These are phyloP conservation scores for Tachystola acroxantha DNA, from an alignment of 2,888 invertebrate genomes.

Conservation along the genomic window DNA sequence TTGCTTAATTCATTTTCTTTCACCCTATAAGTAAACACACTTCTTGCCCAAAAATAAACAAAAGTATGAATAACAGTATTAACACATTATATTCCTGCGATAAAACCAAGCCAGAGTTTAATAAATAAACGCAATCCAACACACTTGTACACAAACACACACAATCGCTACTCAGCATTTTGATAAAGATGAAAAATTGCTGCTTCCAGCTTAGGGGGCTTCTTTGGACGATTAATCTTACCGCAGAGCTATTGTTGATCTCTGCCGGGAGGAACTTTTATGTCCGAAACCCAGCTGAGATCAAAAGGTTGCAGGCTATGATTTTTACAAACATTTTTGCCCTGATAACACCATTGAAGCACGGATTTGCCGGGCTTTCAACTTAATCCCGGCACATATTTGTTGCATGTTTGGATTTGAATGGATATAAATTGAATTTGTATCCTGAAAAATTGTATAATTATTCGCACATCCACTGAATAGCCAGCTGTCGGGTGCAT, in stretches of 20 bases:
- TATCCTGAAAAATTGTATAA: not conserved
- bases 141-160: not conserved
- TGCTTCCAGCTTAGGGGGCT: slow-evolving; percentile 57
- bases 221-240: slow-evolving; percentile 73
- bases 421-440: not conserved
- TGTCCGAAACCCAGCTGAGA: slow-evolving; percentile 55
- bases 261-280: slow-evolving; percentile 61
- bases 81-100: no score
- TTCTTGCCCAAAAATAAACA: no score
- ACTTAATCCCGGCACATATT: not conserved
- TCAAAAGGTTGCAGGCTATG: slow-evolving; percentile 63
- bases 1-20: no score
- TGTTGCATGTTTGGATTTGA: not conserved
- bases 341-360: not conserved
- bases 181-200: slow-evolving; percentile 76
- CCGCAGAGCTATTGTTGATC: slow-evolving; percentile 67
- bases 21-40: no score
- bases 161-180: slow-evolving; percentile 44
- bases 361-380: slow-evolving; percentile 6
- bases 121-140: not conserved
- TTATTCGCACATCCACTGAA: no score
- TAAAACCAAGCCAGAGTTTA: no score
- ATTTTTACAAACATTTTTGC: slow-evolving; percentile 42
- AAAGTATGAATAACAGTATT: no score
- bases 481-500: no score